These are phyloP conservation scores for Nephrotoma appendiculata DNA, from an alignment of 2,888 invertebrate species.

Conservation along the genomic window DNA sequence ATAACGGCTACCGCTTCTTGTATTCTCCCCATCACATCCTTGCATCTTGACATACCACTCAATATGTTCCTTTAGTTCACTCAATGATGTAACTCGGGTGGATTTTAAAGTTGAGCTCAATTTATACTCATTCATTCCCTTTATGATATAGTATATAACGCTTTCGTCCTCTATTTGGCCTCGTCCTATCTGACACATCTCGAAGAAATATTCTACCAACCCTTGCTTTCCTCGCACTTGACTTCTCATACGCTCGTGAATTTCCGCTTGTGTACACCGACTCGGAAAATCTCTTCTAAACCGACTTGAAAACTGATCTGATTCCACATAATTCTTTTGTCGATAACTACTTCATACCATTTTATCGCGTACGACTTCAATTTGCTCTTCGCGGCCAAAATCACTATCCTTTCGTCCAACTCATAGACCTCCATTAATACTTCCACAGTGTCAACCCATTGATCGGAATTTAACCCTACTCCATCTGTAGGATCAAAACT, in stretches of 20 bases:
- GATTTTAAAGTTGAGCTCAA: background rate
- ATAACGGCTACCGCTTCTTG: no score
- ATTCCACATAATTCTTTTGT: background rate
- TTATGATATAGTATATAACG: background rate
- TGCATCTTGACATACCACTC: no score
- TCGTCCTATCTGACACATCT: background rate
- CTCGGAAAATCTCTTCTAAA: background rate
- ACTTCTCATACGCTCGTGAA: background rate
- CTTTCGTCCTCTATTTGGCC: background rate
- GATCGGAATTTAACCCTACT: background rate
- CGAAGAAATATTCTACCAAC: background rate
- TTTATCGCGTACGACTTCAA: background rate
- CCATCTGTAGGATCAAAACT: background rate
- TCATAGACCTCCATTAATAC: background rate
- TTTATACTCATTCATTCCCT: background rate
- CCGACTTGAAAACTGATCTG: background rate
- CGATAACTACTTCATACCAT: background rate
- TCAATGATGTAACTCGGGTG: no score
- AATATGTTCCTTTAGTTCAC: no score
- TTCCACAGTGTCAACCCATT: background rate
- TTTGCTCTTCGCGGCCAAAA: background rate
- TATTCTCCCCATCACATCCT: no score
- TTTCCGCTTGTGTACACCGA: background rate
- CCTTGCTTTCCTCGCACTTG: background rate
- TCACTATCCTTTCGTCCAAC: background rate